phyloP scores from a whole-genome alignment of 1,140 invertebrate species.

The Drosophila simulans region DNA sequence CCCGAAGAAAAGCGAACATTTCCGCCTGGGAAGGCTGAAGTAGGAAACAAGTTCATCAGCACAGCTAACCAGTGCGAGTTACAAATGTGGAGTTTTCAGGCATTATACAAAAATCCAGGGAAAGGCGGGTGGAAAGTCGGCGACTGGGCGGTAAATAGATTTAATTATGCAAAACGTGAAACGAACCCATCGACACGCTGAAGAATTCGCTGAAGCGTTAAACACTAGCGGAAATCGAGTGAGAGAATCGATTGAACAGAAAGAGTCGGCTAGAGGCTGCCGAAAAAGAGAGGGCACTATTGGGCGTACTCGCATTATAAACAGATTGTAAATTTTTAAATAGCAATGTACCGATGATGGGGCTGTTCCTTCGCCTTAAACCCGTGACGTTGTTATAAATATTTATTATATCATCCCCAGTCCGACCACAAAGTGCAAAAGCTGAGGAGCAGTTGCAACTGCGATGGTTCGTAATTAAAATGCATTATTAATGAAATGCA shows the following conservation, averaged over 20 bases:
- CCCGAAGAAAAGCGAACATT: conserved; percentile 30
- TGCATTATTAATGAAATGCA: conserved; percentile 66
- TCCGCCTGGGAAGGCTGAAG: conserved; percentile 20
- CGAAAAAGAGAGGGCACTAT: conserved; percentile 3
- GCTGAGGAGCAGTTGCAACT: conserved; percentile 21
- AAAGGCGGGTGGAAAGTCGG: not conserved
- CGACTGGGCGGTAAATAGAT: conserved; percentile 57
- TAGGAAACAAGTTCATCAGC: conserved; percentile 36
- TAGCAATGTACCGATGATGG: conserved; percentile 20
- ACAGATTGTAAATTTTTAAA: conserved; percentile 35
- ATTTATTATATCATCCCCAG: conserved; percentile 56
- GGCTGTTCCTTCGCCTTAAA: conserved; percentile 18
- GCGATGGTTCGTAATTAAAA: conserved; percentile 52
- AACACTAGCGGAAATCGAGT: conserved; percentile 53
- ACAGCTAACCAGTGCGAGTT: conserved; percentile 26
- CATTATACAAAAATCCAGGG: conserved; percentile 26
- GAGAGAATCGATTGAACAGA: conserved; percentile 43
- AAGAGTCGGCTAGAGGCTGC: conserved; percentile 14
- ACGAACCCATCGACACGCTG: conserved; percentile 40
- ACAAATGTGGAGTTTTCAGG: conserved; percentile 34
- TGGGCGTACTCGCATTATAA: conserved; percentile 18
- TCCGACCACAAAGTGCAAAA: conserved; percentile 30
- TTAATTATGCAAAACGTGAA: conserved; percentile 61
- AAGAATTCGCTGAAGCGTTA: conserved; percentile 41
- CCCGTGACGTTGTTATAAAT: conserved; percentile 45